Conservation (phyloP, 2,113 vertebrate genomes). For the Mustela lutreola region DNA sequence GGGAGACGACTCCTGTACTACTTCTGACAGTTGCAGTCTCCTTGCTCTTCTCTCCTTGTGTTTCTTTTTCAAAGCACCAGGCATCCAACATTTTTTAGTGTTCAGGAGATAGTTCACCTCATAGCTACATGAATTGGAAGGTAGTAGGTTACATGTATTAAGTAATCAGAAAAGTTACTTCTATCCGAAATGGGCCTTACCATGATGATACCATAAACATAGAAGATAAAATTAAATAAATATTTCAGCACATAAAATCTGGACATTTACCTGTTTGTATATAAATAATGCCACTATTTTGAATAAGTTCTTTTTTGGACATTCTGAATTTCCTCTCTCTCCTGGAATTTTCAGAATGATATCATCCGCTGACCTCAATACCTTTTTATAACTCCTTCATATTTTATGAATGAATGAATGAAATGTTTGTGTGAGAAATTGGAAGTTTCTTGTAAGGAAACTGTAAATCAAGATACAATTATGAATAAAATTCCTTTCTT, state of each 20-base stretch:
- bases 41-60: neutral
- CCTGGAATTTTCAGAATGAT: constrained; percentile 35
- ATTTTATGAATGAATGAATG: constrained; percentile 50
- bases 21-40: neutral
- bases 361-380: neutral
- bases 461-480: constrained; percentile 17
- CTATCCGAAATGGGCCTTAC: neutral
- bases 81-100: neutral
- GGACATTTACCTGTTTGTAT: neutral
- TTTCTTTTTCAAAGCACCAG: constrained; percentile 39
- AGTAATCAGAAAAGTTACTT: constrained; percentile 32
- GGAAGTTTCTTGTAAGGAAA: constrained; percentile 57
- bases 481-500: constrained; percentile 55
- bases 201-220: neutral
- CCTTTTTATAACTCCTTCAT: neutral
- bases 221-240: neutral
- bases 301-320: constrained; percentile 17
- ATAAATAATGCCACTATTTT: neutral
- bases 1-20: neutral
- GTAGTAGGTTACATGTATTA: neutral
- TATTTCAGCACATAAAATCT: neutral
- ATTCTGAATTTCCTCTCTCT: neutral
- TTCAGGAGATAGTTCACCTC: neutral
- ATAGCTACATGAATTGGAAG: neutral
- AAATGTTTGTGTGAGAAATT: constrained; percentile 35